Base-by-base conservation (phyloP, 2,113 vertebrate species). In the Colinus virginianus region DNA sequence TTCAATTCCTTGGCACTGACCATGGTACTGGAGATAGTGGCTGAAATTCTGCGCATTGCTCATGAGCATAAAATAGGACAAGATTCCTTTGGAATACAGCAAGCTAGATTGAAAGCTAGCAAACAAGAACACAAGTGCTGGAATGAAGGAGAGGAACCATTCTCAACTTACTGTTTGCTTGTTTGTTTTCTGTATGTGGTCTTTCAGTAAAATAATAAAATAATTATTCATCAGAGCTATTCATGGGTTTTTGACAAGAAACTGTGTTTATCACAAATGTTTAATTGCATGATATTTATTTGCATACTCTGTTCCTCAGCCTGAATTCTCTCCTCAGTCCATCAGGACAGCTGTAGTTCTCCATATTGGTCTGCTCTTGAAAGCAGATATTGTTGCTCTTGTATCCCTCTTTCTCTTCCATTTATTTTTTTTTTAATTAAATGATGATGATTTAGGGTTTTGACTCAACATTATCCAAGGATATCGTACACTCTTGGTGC, bases 41-140 rank as follows among this genome's bases (percentile, higher is more conserved):
- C 0, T 0, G 67, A 76, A 89, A 66, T 15, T 2, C 11, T 0
- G 1, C 6, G 4, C 3, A 8, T 68, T 59, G n/a, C 26, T 79
- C 53, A 20, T 6, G 28, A 61, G 17, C 25, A 51, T 59, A 53
- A 55, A 30, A 82, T 20, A 20, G 40, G 63, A 46, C 5, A 63
- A 84, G 59, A 78, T 3, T 13, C 18, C 40, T 89, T 63, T 25
- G 28, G 28, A 85, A 80, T 23, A 22, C 23, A 56, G 14, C 0
- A 0, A 92, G 32, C 1, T 49, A 36, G n/a, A 13, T 1, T 21
- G 59, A 78, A 2, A 78, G 6, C 1, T 0, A 3, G 10, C 11
- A 20, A 70, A 94, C 5, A 59, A 62, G 21, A 63, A 26, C 22
- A 38, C 5, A 49, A 59, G 56, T 59, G 56, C 13, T 22, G 56